phyloP scores from a whole-genome alignment of 2,888 invertebrate species.

The Phyllotreta cruciferae region DNA sequence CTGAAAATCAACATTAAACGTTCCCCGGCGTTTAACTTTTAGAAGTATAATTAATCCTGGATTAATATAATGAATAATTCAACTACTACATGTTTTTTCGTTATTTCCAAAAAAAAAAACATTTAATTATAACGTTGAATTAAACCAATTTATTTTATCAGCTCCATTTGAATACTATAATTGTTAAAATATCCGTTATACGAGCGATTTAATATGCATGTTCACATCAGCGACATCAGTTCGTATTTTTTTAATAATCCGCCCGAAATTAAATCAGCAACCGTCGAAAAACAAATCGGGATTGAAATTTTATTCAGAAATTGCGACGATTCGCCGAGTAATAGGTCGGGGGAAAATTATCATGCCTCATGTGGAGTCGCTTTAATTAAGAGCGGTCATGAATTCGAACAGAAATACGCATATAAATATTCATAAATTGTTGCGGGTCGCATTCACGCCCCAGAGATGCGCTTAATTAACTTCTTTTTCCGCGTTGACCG shows the following conservation, averaged over 20 bases:
- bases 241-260: background rate
- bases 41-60: too few relatives aligned
- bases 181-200: too few relatives aligned
- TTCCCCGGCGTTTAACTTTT: too few relatives aligned
- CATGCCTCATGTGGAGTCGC: conserved; percentile 35
- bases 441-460: conserved; percentile 19
- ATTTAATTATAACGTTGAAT: too few relatives aligned
- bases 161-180: too few relatives aligned
- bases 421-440: conserved; percentile 31
- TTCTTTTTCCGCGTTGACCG: conserved; percentile 17
- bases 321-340: conserved; percentile 16
- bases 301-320: conserved; percentile 28
- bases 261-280: conserved; percentile 3
- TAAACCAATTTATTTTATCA: too few relatives aligned
- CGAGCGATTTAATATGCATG: too few relatives aligned
- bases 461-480: conserved; percentile 26
- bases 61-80: too few relatives aligned
- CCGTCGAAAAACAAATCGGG: conserved; percentile 14
- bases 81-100: too few relatives aligned
- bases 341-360: conserved; percentile 30
- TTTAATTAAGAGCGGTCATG: conserved; percentile 37
- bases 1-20: too few relatives aligned
- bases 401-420: conserved; percentile 28
- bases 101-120: too few relatives aligned
- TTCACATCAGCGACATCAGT: too few relatives aligned